Conservation (phyloP, 1,140 invertebrate genomes). For the Cydia splendana region DNA sequence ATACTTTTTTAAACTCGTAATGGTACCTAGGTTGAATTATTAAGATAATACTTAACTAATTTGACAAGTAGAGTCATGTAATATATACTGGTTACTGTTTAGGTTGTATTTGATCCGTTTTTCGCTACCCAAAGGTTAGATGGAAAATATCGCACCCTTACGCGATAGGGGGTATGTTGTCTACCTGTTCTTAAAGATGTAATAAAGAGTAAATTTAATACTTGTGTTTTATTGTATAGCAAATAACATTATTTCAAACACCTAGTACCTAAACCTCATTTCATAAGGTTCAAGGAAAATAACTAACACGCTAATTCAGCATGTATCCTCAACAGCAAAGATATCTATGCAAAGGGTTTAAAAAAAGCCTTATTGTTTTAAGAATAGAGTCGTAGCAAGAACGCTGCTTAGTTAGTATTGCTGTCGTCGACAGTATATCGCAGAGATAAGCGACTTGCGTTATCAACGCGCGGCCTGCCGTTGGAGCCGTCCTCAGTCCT, state of each 20-base stretch:
- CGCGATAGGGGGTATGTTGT: no score
- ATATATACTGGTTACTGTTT: no score
- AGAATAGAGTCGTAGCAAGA: neutral
- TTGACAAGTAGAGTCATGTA: no score
- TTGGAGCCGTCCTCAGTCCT: conserved; percentile 42
- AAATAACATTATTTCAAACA: no score
- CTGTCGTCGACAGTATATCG: neutral
- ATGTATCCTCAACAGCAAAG: neutral
- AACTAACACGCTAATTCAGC: conserved; percentile 5
- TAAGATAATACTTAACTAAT: no score
- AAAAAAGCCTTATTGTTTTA: neutral
- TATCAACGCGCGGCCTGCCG: conserved; percentile 34
- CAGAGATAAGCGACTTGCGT: conserved; percentile 9
- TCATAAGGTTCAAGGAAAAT: neutral
- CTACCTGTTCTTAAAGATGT: no score
- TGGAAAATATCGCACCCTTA: no score
- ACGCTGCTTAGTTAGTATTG: neutral
- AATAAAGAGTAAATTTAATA: no score
- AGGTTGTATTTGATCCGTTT: no score
- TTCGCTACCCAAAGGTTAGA: no score
- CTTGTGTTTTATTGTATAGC: no score
- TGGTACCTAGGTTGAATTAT: no score
- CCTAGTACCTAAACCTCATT: neutral
- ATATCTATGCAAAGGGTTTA: neutral
- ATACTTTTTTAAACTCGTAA: neutral